These are phyloP conservation scores for Aurelia sp. DNA, from an alignment of 30 jellyfish, hydroid and myxozoan genomes.

Conservation along the genomic window DNA sequence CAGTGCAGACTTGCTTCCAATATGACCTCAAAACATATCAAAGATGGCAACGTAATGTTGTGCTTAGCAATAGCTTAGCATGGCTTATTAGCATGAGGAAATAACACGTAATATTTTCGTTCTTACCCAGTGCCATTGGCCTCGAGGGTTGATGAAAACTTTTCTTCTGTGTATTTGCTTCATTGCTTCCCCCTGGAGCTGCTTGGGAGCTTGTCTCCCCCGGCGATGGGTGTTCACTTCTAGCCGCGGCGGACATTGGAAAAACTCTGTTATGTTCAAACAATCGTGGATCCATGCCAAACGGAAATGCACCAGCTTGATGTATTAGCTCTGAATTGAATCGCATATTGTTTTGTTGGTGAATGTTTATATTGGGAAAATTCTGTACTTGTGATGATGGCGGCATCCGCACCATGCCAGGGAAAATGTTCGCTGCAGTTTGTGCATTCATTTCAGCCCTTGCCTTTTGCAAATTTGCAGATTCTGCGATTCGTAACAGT, in stretches of 20 bases:
- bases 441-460: constrained; percentile 54
- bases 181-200: constrained; percentile 35
- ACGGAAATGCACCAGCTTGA: constrained; percentile 66
- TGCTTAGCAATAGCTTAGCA: too few species aligned
- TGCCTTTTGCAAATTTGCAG: constrained; percentile 48
- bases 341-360: constrained; percentile 61
- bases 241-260: constrained; percentile 34
- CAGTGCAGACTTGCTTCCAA: too few species aligned
- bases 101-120: background rate
- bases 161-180: constrained; percentile 29
- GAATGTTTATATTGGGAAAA: constrained; percentile 46
- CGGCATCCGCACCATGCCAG: constrained; percentile 79
- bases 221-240: constrained; percentile 54
- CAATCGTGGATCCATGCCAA: constrained; percentile 76
- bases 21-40: too few species aligned
- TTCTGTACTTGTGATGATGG: constrained; percentile 62
- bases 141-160: constrained; percentile 49
- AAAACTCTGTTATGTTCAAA: constrained; percentile 62
- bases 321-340: constrained; percentile 61
- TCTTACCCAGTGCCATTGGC: constrained; percentile 76
- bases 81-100: too few species aligned
- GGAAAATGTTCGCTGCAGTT: constrained; percentile 34
- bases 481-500: constrained; percentile 59
- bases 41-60: too few species aligned
- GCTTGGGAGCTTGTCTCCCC: constrained; percentile 47